A percentile compares a stretch with the other conserved stretches of the same genome.
These are phyloP conservation scores for Pomacea canaliculata DNA, from an alignment of 2,888 invertebrate species.

Conservation along the genomic window DNA sequence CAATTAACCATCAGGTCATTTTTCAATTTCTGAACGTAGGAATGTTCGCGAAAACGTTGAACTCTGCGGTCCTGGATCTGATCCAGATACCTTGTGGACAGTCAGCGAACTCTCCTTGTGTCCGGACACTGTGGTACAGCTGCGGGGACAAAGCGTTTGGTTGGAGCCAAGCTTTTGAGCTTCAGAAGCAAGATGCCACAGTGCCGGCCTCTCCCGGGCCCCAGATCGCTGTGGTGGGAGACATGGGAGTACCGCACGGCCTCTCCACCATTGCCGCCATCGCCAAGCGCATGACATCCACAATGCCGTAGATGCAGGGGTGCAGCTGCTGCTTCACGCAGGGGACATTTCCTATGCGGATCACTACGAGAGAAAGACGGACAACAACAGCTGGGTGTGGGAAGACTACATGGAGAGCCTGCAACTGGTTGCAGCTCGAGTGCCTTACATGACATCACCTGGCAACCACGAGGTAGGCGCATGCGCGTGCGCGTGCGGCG, in stretches of 20 bases:
- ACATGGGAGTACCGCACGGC: conserved; percentile 32
- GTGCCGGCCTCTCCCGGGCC: not conserved
- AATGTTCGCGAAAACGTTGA: conserved; percentile 31
- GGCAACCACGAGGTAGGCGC: conserved; percentile 38
- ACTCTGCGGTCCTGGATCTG: conserved; percentile 31
- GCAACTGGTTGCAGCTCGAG: conserved; percentile 28
- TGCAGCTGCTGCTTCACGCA: conserved; percentile 34
- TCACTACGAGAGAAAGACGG: conserved; percentile 22
- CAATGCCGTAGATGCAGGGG: not conserved
- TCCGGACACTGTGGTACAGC: conserved; percentile 25
- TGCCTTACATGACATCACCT: conserved; percentile 39
- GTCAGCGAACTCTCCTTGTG: not conserved
- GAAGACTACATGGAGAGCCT: conserved; percentile 38
- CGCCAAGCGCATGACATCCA: conserved; percentile 6
- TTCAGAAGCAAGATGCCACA: conserved; percentile 9
- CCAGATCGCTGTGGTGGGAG: conserved; percentile 34
- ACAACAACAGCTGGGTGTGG: conserved; percentile 39
- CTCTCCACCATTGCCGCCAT: conserved; percentile 32
- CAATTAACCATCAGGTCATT: too few relatives aligned
- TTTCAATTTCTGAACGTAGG: not conserved
- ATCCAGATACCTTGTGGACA: conserved; percentile 7
- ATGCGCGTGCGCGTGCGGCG: not conserved
- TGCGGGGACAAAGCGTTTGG: conserved; percentile 34
- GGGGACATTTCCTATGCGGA: conserved; percentile 40
- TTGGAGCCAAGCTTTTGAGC: conserved; percentile 28